Evolutionary conservation across 35 echinoderm and acorn worm species (phyloP).

Genomic region (Apostichopus parvimensis): DNA sequence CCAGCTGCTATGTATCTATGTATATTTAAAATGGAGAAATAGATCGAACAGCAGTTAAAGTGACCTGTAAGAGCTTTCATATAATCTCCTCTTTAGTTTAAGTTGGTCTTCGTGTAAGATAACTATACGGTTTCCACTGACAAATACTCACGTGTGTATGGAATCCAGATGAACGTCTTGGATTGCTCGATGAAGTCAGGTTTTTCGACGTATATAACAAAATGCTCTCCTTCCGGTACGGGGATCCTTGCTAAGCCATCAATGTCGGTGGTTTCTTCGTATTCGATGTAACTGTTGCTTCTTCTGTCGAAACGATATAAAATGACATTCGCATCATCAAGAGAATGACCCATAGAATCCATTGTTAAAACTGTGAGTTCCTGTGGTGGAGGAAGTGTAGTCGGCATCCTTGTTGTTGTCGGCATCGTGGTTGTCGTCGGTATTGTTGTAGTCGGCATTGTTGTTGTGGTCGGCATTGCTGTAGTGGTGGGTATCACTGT

Average conservation of each 20-base stretch:
- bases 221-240: slow-evolving; percentile 68
- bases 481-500: slow-evolving; percentile 24
- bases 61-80: too few species aligned
- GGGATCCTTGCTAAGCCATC: slow-evolving; percentile 45
- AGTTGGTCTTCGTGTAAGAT: too few species aligned
- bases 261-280: slow-evolving; percentile 10
- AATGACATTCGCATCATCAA: slow-evolving; percentile 46
- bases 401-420: slow-evolving; percentile 56
- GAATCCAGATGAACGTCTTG: slow-evolving; percentile 53
- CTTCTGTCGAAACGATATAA: slow-evolving; percentile 46
- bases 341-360: neutral
- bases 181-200: slow-evolving; percentile 60
- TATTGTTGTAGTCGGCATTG: slow-evolving; percentile 47
- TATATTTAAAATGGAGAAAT: too few species aligned
- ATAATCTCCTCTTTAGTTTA: too few species aligned
- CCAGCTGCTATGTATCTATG: too few species aligned
- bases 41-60: too few species aligned
- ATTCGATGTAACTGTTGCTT: slow-evolving; percentile 1
- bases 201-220: slow-evolving; percentile 56
- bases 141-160: slow-evolving; percentile 62
- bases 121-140: neutral
- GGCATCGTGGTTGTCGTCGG: slow-evolving; percentile 39
- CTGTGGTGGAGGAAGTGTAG: slow-evolving; percentile 56
- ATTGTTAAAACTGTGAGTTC: slow-evolving; percentile 42
- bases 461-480: slow-evolving; percentile 20